phyloP scores from a whole-genome alignment of 2,888 invertebrate genomes.

The Nomada fucata region DNA sequence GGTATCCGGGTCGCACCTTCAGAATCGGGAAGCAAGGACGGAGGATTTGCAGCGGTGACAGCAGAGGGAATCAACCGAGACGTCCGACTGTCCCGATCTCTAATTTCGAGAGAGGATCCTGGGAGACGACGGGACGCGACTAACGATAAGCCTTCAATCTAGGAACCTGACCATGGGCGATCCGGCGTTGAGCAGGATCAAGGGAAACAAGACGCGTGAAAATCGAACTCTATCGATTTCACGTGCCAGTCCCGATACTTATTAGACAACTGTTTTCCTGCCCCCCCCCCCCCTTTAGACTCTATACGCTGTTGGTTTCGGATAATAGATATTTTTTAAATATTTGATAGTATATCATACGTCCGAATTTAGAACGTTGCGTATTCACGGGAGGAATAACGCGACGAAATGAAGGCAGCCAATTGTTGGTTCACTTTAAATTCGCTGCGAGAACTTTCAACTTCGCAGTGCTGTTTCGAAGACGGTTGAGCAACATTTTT shows the following conservation, averaged over 20 bases:
- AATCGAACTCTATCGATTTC: slow-evolving; percentile 39
- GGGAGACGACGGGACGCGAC: slow-evolving; percentile 50
- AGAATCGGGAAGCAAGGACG: slow-evolving; percentile 3
- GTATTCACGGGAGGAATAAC: no score
- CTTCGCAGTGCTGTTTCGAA: not conserved
- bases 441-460: not conserved
- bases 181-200: slow-evolving; percentile 34
- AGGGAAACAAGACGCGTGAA: slow-evolving; percentile 30
- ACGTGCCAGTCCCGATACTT: not conserved
- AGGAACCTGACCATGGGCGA: slow-evolving; percentile 35
- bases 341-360: no score
- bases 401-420: no score
- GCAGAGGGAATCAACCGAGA: slow-evolving; percentile 51
- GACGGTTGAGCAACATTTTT: not conserved
- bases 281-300: no score
- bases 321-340: no score
- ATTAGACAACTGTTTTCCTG: not conserved
- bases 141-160: slow-evolving; percentile 62
- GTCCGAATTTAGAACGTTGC: no score
- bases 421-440: not conserved
- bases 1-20: slow-evolving; percentile 59
- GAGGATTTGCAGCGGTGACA: slow-evolving; percentile 59
- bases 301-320: no score
- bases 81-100: slow-evolving; percentile 53
- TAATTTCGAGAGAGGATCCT: slow-evolving; percentile 62